phyloP scores from a whole-genome alignment of 2,797 vertebrate genomes.

The Lithobates pipiens region DNA sequence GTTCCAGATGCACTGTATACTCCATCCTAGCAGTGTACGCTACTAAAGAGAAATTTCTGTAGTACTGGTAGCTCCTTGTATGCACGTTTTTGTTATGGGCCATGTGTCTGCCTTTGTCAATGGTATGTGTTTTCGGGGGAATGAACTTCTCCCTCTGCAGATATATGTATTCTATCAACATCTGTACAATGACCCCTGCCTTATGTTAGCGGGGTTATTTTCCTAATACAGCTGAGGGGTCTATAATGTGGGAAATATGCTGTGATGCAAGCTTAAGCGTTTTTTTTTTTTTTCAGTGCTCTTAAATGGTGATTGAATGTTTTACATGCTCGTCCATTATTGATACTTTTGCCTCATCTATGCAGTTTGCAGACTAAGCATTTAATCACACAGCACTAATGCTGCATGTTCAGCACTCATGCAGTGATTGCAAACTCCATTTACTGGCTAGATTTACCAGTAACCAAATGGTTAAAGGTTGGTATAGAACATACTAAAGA shows the following conservation, averaged over 20 bases:
- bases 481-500: not conserved
- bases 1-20: too few species aligned
- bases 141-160: too few species aligned
- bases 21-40: too few species aligned
- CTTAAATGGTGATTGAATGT: not conserved
- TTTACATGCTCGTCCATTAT: not conserved
- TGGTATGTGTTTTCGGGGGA: too few species aligned
- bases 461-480: not conserved
- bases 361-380: not conserved
- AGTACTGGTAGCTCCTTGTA: too few species aligned
- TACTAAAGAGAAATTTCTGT: too few species aligned
- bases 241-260: not conserved
- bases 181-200: not conserved
- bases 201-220: too few species aligned
- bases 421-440: not conserved
- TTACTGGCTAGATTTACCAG: not conserved
- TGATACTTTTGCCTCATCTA: not conserved
- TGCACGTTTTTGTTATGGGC: too few species aligned
- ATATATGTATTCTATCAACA: too few species aligned
- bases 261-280: not conserved
- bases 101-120: too few species aligned
- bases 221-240: not conserved
- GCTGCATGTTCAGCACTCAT: constrained; percentile 7
- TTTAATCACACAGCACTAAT: not conserved
- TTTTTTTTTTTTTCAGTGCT: not conserved